These are phyloP conservation scores for Drosophila pandora DNA, from an alignment of 1,140 invertebrate genomes.

Conservation along the genomic window DNA sequence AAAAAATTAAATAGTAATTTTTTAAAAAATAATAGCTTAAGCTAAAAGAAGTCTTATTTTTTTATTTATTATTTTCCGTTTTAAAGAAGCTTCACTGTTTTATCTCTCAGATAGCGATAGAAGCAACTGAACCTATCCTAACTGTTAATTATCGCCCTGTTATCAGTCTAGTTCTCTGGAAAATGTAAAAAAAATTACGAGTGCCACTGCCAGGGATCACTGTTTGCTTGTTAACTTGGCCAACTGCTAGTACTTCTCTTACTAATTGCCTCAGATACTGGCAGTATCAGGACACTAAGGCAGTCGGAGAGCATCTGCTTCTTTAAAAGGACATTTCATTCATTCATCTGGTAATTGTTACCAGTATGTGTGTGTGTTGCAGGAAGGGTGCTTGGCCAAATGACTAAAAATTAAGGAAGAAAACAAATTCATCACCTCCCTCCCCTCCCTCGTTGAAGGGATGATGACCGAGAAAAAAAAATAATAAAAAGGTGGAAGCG, in stretches of 20 bases:
- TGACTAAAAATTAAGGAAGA: slow-evolving; percentile 78
- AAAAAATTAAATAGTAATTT: too few species aligned
- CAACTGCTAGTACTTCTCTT: background rate
- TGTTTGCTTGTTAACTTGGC: slow-evolving; percentile 17
- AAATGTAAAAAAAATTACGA: slow-evolving; percentile 34
- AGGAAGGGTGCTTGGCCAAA: slow-evolving; percentile 61
- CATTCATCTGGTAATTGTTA: background rate
- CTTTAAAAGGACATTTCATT: slow-evolving; percentile 31
- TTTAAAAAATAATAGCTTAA: too few species aligned
- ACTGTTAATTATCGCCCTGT: slow-evolving; percentile 45
- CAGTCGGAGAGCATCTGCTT: slow-evolving; percentile 44
- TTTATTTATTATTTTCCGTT: background rate
- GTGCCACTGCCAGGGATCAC: slow-evolving; percentile 29
- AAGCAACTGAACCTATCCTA: slow-evolving; percentile 41
- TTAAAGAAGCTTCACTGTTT: slow-evolving; percentile 3
- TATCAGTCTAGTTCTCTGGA: slow-evolving; percentile 17
- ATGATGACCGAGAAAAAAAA: slow-evolving; percentile 41
- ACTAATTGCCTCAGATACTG: slow-evolving; percentile 27
- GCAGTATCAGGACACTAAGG: slow-evolving; percentile 7
- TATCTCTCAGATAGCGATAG: slow-evolving; percentile 42
- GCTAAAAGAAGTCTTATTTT: too few species aligned
- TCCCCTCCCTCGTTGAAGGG: slow-evolving; percentile 32
- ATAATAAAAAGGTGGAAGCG: slow-evolving; percentile 34
- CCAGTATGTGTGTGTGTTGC: slow-evolving; percentile 18
- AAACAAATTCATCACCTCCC: slow-evolving; percentile 63